phyloP scores from a whole-genome alignment of 2,797 vertebrate species.

The Enteromius afrohamiltoni region DNA sequence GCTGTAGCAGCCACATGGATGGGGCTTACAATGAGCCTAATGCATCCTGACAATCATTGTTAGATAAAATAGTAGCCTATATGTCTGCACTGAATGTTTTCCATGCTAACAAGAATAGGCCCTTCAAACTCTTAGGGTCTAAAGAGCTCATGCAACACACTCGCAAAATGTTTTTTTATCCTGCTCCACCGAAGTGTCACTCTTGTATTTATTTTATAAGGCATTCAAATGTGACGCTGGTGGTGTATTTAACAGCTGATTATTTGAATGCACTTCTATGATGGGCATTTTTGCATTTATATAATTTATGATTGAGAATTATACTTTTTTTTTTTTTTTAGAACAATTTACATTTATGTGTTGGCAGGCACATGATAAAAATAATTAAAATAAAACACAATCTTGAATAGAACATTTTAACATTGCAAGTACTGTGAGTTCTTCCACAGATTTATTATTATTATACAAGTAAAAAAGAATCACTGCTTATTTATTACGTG shows the following conservation, averaged over 20 bases:
- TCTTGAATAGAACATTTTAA: neutral
- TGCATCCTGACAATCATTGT: constrained; percentile 39
- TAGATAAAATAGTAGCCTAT: constrained; percentile 17
- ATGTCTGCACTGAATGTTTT: constrained; percentile 27
- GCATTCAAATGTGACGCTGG: neutral
- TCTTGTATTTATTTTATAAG: neutral
- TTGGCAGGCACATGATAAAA: neutral
- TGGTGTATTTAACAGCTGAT: neutral
- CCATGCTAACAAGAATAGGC: constrained; percentile 28
- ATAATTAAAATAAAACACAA: neutral
- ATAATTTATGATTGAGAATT: neutral
- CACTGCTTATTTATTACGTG: no score
- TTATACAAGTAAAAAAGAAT: neutral
- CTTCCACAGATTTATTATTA: neutral
- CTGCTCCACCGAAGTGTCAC: neutral
- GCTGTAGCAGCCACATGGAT: constrained; percentile 6
- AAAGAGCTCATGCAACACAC: neutral
- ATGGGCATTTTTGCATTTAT: neutral
- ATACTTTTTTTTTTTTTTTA: neutral
- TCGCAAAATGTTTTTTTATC: constrained; percentile 1
- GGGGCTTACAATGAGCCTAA: constrained; percentile 29
- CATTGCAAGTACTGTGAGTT: neutral
- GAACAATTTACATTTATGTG: neutral
- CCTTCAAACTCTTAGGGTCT: neutral
- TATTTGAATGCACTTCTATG: neutral